A percentile compares a stretch with the other conserved stretches of the same genome.
Conservation (phyloP, 2,797 vertebrate genomes). For the Buceros bicornis region DNA sequence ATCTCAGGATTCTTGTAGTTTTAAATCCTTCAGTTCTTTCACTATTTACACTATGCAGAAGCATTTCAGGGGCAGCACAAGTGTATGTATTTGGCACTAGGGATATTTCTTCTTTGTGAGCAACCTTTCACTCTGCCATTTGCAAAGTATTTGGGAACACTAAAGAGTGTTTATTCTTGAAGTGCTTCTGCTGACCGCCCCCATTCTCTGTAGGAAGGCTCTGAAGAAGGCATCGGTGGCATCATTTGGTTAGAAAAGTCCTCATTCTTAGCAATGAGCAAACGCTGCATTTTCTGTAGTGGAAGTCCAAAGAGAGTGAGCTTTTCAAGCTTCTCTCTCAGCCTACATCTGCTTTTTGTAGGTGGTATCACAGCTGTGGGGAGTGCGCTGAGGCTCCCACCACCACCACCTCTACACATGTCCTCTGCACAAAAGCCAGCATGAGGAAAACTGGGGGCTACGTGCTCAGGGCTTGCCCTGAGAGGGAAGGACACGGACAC, state of each 20-base stretch:
- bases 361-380: neutral
- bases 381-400: neutral
- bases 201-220: neutral
- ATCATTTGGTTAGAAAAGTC: neutral
- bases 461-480: neutral
- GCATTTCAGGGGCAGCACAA: neutral
- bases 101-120: neutral
- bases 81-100: neutral
- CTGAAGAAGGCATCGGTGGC: neutral
- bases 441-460: neutral
- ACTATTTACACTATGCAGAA: neutral
- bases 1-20: neutral
- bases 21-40: neutral
- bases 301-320: neutral
- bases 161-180: neutral
- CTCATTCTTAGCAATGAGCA: neutral
- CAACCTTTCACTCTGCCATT: neutral
- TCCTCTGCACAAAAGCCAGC: neutral
- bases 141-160: neutral
- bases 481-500: accelerated
- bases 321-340: neutral
- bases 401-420: accelerated
- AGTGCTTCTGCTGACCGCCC: neutral
- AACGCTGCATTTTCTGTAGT: accelerated
- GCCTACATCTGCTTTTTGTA: neutral